Percentiles rank a stretch among this genome's conserved stretches.
Evolutionary conservation across 2,797 vertebrate species (phyloP).

Genomic region (Lacerta agilis): DNA sequence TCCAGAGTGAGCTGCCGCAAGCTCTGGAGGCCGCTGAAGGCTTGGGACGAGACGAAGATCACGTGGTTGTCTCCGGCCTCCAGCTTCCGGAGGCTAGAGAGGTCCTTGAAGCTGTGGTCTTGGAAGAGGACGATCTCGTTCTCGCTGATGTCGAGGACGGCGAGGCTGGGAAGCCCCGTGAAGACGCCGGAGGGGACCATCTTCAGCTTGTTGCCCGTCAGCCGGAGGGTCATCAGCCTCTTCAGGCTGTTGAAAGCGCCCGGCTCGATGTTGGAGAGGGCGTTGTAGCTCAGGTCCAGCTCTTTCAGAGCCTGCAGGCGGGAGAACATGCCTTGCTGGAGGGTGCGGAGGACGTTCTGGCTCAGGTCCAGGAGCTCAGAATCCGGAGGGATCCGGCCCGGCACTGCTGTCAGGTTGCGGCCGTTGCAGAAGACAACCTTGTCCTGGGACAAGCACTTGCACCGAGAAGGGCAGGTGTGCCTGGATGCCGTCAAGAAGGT

Average conservation of each 20-base stretch:
- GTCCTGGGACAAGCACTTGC: constrained; percentile 80
- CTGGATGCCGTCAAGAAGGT: constrained; percentile 66
- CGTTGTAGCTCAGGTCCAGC: constrained; percentile 87
- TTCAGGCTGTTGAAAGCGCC: constrained; percentile 87
- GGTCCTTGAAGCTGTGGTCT: constrained; percentile 87
- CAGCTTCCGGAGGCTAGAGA: constrained; percentile 82
- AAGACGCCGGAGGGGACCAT: constrained; percentile 88
- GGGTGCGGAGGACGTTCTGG: constrained; percentile 85
- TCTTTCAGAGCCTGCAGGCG: constrained; percentile 83
- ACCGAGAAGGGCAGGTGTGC: constrained; percentile 80
- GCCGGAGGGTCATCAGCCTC: constrained; percentile 81
- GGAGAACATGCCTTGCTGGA: constrained; percentile 85
- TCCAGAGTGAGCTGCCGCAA: constrained; percentile 86
- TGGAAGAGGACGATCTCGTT: constrained; percentile 92
- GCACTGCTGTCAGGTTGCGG: constrained; percentile 82
- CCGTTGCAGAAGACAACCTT: constrained; percentile 84
- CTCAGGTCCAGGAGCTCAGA: constrained; percentile 85
- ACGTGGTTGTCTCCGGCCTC: constrained; percentile 89
- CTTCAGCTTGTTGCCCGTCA: constrained; percentile 87
- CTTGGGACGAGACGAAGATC: constrained; percentile 88
- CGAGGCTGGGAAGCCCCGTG: constrained; percentile 81
- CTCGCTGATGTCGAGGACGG: constrained; percentile 85
- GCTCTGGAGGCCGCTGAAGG: constrained; percentile 84
- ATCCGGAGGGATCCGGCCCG: constrained; percentile 81
- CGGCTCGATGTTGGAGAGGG: constrained; percentile 74